A percentile compares a stretch with the other conserved stretches of the same genome.
phyloP scores from a whole-genome alignment of 1,140 invertebrate genomes.

The Gonioctena quinquepunctata region DNA sequence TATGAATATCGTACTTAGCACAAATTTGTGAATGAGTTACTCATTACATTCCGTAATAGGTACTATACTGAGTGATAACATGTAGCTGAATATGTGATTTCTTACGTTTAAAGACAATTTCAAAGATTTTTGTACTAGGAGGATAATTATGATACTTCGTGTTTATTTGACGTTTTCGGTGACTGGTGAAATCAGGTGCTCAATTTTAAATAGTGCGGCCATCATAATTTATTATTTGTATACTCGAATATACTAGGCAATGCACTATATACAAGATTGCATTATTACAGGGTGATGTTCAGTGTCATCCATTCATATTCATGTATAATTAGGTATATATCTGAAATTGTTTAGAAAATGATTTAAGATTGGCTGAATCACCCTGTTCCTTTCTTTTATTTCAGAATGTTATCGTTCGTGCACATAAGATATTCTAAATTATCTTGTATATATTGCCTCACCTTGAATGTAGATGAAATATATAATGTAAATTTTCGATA shows the following conservation, averaged over 20 bases:
- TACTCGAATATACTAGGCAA: neutral
- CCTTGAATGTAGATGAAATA: neutral
- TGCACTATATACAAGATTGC: constrained; percentile 11
- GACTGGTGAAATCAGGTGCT: constrained; percentile 44
- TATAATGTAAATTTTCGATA: constrained; percentile 8
- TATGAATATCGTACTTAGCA: constrained; percentile 6
- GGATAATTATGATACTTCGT: neutral
- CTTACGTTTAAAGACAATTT: constrained; percentile 4
- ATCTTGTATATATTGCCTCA: neutral
- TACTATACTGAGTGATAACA: neutral
- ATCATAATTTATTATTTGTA: constrained; percentile 32
- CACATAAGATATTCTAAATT: neutral
- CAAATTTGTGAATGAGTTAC: constrained; percentile 19
- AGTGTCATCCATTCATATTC: too few relatives aligned
- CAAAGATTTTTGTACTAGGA: neutral
- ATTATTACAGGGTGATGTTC: neutral
- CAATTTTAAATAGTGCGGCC: constrained; percentile 45
- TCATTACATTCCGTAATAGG: constrained; percentile 8
- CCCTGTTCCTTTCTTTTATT: neutral
- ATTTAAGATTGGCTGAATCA: neutral
- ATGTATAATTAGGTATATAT: too few relatives aligned
- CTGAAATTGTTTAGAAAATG: too few relatives aligned
- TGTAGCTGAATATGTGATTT: neutral
- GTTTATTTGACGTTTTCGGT: constrained; percentile 18
- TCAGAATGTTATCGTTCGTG: neutral